phyloP scores from a whole-genome alignment of 2,888 invertebrate genomes.

The Nymphalis polychloros region DNA sequence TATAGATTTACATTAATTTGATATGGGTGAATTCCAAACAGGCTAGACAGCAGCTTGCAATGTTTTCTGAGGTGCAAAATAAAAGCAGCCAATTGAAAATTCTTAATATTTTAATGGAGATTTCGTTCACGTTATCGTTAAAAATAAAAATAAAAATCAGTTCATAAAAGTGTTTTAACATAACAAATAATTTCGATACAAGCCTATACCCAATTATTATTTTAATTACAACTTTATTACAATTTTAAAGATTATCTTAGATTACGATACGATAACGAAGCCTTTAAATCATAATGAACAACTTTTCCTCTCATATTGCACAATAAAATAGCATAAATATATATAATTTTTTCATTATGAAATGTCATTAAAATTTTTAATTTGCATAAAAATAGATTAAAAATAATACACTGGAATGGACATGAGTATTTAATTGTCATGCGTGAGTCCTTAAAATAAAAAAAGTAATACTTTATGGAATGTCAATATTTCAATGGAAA shows the following conservation, averaged over 20 bases:
- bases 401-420: conserved; percentile 40
- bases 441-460: conserved; percentile 31
- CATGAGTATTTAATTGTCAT: conserved; percentile 46
- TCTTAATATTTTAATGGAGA: conserved; percentile 77
- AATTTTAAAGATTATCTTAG: conserved; percentile 63
- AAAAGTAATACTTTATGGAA: conserved; percentile 28
- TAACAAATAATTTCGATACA: conserved; percentile 71
- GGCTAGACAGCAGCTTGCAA: not conserved
- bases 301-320: conserved; percentile 74
- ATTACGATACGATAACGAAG: conserved; percentile 65
- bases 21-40: too few relatives aligned
- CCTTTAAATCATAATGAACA: conserved; percentile 66
- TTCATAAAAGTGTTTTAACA: conserved; percentile 61
- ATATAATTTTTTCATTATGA: conserved; percentile 46
- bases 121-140: conserved; percentile 60
- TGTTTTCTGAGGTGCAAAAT: conserved; percentile 42
- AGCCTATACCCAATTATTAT: conserved; percentile 68
- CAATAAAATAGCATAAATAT: conserved; percentile 71
- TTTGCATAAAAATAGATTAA: conserved; percentile 26
- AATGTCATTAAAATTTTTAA: conserved; percentile 51
- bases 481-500: conserved; percentile 18
- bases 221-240: conserved; percentile 76
- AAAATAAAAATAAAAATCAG: conserved; percentile 60
- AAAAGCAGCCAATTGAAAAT: conserved; percentile 64
- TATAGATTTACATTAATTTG: too few relatives aligned